Conservation (phyloP, 92 coral and sea anemone genomes). For the Zoanthus gigantus region DNA sequence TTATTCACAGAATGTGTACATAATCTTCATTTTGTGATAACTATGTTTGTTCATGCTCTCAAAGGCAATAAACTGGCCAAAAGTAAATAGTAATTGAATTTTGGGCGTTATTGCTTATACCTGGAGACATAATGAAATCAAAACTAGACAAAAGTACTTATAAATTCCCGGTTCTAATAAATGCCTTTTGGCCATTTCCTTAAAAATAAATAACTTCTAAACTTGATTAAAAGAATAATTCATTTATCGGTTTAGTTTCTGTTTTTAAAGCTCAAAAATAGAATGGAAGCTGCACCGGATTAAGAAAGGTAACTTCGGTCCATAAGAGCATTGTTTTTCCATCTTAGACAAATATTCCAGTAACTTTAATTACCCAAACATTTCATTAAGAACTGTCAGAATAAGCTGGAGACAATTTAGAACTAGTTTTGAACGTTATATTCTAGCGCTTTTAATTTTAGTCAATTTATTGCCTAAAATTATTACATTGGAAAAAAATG, state of each 20-base stretch:
- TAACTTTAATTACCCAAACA: conserved; percentile 21
- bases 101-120: conserved; percentile 8
- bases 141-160: neutral
- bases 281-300: neutral
- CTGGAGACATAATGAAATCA: conserved; percentile 17
- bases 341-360: neutral
- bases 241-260: neutral
- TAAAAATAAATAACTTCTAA: neutral
- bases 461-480: no score
- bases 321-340: neutral
- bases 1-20: conserved; percentile 15
- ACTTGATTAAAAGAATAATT: conserved; percentile 13
- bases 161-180: neutral
- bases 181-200: neutral
- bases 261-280: neutral
- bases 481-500: no score
- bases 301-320: neutral
- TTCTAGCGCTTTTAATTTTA: no score
- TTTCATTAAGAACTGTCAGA: conserved; percentile 6
- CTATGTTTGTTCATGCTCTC: conserved; percentile 9
- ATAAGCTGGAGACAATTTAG: neutral
- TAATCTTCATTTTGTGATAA: conserved; percentile 28
- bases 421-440: neutral
- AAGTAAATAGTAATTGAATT: conserved; percentile 15
- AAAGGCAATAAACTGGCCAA: conserved; percentile 4